These are phyloP conservation scores for Syngnathus floridae DNA, from an alignment of 2,113 vertebrate genomes.

Conservation along the genomic window DNA sequence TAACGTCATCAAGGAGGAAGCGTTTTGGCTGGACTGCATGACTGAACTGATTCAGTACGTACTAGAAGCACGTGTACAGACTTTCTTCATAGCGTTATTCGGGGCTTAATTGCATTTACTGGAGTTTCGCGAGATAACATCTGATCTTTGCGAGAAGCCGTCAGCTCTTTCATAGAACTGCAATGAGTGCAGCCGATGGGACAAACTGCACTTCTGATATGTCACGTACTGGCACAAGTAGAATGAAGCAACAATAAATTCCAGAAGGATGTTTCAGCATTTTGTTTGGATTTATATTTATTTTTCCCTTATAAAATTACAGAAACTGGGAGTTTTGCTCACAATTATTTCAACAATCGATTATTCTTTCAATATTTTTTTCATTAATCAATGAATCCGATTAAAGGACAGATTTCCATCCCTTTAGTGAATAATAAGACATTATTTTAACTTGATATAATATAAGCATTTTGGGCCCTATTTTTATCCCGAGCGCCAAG, in stretches of 20 bases:
- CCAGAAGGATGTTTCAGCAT: not conserved
- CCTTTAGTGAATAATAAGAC: too few species aligned
- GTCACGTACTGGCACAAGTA: not conserved
- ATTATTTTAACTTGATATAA: too few species aligned
- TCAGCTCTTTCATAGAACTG: not conserved
- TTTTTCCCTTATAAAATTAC: too few species aligned
- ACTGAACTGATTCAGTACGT: not conserved
- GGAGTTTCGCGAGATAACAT: not conserved
- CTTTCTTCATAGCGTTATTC: not conserved
- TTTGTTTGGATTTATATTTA: not conserved
- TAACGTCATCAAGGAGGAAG: constrained; percentile 30
- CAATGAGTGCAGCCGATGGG: not conserved
- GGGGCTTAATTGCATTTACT: not conserved
- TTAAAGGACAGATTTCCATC: too few species aligned
- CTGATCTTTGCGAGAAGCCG: not conserved
- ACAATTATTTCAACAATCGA: too few species aligned
- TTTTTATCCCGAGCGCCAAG: too few species aligned
- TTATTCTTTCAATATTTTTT: too few species aligned
- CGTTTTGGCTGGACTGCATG: constrained; percentile 15
- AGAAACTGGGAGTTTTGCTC: not conserved
- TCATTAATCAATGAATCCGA: too few species aligned
- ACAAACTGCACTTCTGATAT: not conserved
- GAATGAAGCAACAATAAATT: not conserved
- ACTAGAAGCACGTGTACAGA: not conserved
- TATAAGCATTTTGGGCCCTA: too few species aligned